phyloP scores from a whole-genome alignment of 2,113 vertebrate genomes.

The Ahaetulla prasina region DNA sequence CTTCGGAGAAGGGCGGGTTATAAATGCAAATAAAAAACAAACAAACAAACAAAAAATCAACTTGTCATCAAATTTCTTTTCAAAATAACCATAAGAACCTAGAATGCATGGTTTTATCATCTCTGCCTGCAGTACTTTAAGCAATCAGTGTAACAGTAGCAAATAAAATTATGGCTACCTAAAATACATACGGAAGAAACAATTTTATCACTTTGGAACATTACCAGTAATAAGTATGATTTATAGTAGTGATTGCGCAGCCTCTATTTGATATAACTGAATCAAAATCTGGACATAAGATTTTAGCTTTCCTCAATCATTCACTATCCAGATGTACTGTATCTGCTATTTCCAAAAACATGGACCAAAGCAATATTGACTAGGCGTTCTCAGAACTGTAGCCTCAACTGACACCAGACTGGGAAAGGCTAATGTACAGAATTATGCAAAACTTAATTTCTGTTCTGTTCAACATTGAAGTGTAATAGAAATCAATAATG shows the following conservation, averaged over 20 bases:
- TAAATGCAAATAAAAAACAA: no score
- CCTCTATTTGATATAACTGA: not conserved
- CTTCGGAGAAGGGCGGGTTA: no score
- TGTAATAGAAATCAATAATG: not conserved
- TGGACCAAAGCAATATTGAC: not conserved
- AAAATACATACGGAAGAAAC: not conserved
- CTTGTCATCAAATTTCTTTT: not conserved
- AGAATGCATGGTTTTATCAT: not conserved
- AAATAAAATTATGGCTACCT: not conserved
- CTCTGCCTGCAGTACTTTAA: not conserved
- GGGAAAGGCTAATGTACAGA: not conserved
- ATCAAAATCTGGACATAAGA: not conserved
- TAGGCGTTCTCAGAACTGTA: not conserved
- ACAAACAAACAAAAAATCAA: not conserved
- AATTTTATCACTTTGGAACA: not conserved
- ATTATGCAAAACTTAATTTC: not conserved
- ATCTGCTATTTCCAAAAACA: not conserved
- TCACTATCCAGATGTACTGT: not conserved
- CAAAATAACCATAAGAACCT: not conserved
- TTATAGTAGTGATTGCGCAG: not conserved
- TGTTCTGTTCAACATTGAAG: not conserved
- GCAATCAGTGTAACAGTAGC: not conserved
- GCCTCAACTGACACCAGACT: not conserved
- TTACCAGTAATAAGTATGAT: not conserved
- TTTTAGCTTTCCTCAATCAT: conserved; percentile 17